Evolutionary conservation across 1,140 invertebrate species (phyloP), one percentile per base, ranked within the genome.

Genomic region (Achatina immaculata): DNA sequence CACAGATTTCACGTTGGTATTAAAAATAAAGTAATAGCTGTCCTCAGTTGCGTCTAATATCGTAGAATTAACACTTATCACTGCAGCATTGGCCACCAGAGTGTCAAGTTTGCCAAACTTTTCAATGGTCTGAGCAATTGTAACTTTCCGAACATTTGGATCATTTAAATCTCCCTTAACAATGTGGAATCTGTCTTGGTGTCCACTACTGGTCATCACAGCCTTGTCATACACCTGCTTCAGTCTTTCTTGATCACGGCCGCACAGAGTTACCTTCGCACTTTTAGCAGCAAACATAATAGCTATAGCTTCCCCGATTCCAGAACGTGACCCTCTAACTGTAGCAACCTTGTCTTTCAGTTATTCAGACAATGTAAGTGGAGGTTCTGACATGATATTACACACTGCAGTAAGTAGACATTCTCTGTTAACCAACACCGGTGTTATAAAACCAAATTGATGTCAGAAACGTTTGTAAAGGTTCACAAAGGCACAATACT

Each of bases 161-260:
- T 74, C 72, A 48, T 40, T 74, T 14, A 74, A 34, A 43, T 74
- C 72, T 7, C 72, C 72, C 51, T 31, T 1, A 74, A 74, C 28
- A 42, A 43, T 24, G 0, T 36, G 19, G 36, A 48, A 21, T 19
- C 31, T 74, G 9, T 55, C 38, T 19, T 28, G 6, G 0, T 62
- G 16, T 9, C n/a, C 58, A 28, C 58, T 28, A 34, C 58, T 62
- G 58, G 31, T n/a, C 34, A 40, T 42, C 38, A 40, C 38, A 40
- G 24, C 38, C 21, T 71, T 40, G 9, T 71, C 68, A 11, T 40
- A 28, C 14, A 45, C 42, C 11, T 21, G 24, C 2, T 40, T 71
- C 68, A 71, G 36, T 71, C 58, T 62, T 28, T 31, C 6, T 28
- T 6, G 19, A 31, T 62, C 58, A 34, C 58, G 58, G 4, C 58